These are phyloP conservation scores for Rhagophthalmus giganteus DNA, from an alignment of 2,888 invertebrate species.

Conservation along the genomic window DNA sequence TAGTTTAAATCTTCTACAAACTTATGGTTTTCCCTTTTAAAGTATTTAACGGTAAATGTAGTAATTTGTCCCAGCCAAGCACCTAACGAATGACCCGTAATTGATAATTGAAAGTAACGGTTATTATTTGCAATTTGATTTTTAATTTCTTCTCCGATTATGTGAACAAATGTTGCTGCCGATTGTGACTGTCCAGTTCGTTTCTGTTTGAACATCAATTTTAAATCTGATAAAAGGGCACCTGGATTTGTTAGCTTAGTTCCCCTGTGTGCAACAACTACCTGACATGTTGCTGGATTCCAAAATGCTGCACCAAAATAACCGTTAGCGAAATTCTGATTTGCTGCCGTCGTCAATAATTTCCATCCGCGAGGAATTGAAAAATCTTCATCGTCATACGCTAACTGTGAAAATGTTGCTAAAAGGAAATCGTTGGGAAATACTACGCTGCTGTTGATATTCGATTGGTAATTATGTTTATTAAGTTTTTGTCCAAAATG, in stretches of 20 bases:
- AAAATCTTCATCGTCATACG: constrained; percentile 4
- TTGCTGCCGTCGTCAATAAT: constrained; percentile 20
- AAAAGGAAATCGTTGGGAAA: constrained; percentile 21
- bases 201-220: constrained; percentile 4
- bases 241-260: constrained; percentile 12
- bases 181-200: constrained; percentile 17
- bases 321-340: constrained; percentile 11
- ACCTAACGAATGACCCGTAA: constrained; percentile 27
- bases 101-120: constrained; percentile 14
- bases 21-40: constrained; percentile 1
- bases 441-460: neutral
- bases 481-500: constrained; percentile 10
- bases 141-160: constrained; percentile 7
- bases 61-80: constrained; percentile 25
- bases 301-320: constrained; percentile 23
- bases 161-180: constrained; percentile 19
- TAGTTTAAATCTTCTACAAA: constrained; percentile 20
- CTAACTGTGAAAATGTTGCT: constrained; percentile 11
- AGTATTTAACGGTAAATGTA: constrained; percentile 22
- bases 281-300: constrained; percentile 17
- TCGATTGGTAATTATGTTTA: neutral
- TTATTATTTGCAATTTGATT: neutral
- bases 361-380: constrained; percentile 9
- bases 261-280: constrained; percentile 25
- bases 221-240: constrained; percentile 8